Conservation (phyloP, 2,888 invertebrate genomes). For the Caenorhabditis zanzibari region DNA sequence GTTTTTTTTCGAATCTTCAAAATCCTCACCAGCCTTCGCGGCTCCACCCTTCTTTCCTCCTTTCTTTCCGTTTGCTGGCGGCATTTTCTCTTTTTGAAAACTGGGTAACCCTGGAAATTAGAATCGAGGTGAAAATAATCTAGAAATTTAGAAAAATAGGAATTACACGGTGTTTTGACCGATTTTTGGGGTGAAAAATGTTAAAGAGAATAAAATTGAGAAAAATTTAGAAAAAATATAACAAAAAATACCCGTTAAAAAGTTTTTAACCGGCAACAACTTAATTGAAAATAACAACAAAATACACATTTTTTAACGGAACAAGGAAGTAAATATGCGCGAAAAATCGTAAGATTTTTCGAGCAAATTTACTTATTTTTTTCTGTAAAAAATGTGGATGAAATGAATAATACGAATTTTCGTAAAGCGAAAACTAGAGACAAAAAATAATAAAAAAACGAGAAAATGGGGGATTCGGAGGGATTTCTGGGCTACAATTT, state of each 20-base stretch:
- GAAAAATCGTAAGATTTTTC: too few species aligned
- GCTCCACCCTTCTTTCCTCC: slow-evolving; percentile 69
- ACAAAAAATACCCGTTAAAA: not conserved
- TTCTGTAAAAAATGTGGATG: too few species aligned
- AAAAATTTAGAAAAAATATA: not conserved
- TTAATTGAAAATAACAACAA: too few species aligned
- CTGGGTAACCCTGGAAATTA: slow-evolving; percentile 10
- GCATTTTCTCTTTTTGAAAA: slow-evolving; percentile 42
- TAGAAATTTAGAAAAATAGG: not conserved
- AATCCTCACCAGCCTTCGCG: slow-evolving; percentile 7
- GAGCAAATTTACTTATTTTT: too few species aligned
- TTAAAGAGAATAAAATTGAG: slow-evolving; percentile 5
- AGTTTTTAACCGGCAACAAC: too few species aligned
- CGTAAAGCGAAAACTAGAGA: too few species aligned
- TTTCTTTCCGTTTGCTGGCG: slow-evolving; percentile 68
- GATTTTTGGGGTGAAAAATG: slow-evolving; percentile 1
- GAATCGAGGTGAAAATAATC: not conserved
- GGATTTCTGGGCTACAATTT: not conserved
- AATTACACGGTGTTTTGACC: slow-evolving; percentile 7
- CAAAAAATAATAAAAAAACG: slow-evolving; percentile 3
- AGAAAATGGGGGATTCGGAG: not conserved
- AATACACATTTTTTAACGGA: too few species aligned
- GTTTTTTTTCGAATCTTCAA: not conserved
- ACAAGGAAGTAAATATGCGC: too few species aligned
- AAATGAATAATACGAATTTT: too few species aligned